Base-by-base conservation (phyloP, 2,888 invertebrate genomes). In the Oscheius sp. region DNA sequence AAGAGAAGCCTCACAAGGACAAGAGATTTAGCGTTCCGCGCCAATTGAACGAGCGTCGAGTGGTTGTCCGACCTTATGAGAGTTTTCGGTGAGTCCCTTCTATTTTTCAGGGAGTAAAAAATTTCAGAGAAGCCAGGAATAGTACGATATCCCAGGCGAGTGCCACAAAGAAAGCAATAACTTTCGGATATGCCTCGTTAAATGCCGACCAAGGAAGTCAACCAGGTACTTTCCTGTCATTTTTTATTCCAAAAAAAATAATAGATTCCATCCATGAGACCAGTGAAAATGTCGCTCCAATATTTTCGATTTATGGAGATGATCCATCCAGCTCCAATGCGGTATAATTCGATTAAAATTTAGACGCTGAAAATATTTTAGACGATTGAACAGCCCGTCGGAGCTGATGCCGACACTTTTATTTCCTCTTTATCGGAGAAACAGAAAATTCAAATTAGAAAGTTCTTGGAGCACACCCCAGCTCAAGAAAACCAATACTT, bases 281-380 rank as follows among this genome's bases (percentile, higher is more conserved):
- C 58, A 55, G 39, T 37, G 48, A 15, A 68, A 74, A 20, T 20
- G 39, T 69, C 3, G 73, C 78, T 10, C 75, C 78, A 4, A 68
- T 78, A 15, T 78, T 78, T 34, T 78, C 78, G 1, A 78, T 78
- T 29, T 78, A 75, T 46, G 78, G 78, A 3, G 78, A 78, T 29
- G 72, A 72, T 10, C 75, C 75, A 5, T 78, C 78, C 4, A 78
- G 69, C 34, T 73, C 72, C 3, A 61, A 25, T 48, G 45, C 27
- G 42, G 65, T 42, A 20, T n/a, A n/a, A n/a, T n/a, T n/a, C n/a
- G n/a, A n/a, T n/a, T n/a, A n/a, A n/a, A n/a, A n/a, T n/a, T n/a
- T n/a, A 42, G 27, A 29, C 52, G 29, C 17, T 29, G 37, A 20
- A 55, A 25, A 55, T 39, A 12, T 42, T 48, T 50, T 31, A 65